A percentile compares a stretch with the other conserved stretches of the same genome.
Conservation (phyloP, 2,113 vertebrate genomes). For the Alligator sinensis region DNA sequence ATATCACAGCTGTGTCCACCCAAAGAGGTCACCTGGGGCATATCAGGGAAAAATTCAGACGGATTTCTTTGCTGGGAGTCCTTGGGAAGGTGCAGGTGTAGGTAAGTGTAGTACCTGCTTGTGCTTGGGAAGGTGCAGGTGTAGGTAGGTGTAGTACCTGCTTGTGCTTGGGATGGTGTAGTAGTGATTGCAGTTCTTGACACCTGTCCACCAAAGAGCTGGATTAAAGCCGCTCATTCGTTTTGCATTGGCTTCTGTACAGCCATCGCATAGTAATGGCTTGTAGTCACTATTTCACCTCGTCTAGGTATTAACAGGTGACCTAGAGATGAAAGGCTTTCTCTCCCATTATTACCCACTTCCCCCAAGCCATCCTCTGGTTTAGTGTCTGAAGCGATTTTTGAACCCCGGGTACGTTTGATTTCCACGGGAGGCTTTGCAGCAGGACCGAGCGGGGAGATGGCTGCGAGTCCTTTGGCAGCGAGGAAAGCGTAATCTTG, state of each 20-base stretch:
- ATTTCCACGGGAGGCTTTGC: neutral
- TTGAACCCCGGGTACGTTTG: neutral
- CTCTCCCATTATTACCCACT: neutral
- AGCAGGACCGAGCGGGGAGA: neutral
- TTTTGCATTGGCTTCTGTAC: neutral
- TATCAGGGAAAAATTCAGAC: accelerated
- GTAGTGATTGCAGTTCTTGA: neutral
- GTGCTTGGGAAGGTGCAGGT: neutral
- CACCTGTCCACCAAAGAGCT: accelerated
- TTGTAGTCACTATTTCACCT: slow-evolving; percentile 28
- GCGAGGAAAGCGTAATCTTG: neutral
- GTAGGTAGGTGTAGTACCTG: too few species aligned
- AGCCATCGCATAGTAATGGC: neutral
- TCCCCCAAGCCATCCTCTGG: neutral
- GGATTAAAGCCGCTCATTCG: neutral
- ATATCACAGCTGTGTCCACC: accelerated
- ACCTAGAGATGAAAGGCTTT: neutral
- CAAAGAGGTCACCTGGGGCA: accelerated
- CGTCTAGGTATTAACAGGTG: neutral
- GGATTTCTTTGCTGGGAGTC: neutral
- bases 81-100: neutral
- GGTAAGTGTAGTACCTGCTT: too few species aligned
- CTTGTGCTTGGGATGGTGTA: neutral
- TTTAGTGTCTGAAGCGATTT: neutral
- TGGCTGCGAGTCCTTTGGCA: neutral